Percentiles rank a stretch among this genome's conserved stretches.
phyloP scores from a whole-genome alignment of 2,797 vertebrate genomes.

The Sus cebifrons region DNA sequence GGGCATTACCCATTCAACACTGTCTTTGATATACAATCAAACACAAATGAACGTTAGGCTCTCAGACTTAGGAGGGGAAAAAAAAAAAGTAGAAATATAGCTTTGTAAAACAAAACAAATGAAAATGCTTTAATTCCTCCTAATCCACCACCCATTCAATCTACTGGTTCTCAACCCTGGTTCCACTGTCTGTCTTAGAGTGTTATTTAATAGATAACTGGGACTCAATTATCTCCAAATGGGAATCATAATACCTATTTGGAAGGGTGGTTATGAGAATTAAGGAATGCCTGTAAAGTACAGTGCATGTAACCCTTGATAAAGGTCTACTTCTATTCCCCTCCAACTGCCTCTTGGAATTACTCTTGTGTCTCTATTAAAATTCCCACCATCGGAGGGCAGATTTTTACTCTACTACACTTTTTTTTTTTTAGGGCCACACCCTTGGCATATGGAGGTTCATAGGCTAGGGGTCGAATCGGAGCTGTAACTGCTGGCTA shows the following conservation, averaged over 20 bases:
- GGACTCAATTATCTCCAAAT: constrained; percentile 4
- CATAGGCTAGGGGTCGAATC: too few species aligned
- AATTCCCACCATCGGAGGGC: not conserved
- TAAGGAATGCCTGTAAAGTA: not conserved
- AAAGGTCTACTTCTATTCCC: not conserved
- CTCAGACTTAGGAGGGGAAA: not conserved
- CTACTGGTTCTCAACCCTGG: not conserved
- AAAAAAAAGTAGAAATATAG: not conserved
- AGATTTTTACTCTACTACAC: not conserved
- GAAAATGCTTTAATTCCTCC: not conserved
- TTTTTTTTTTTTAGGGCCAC: too few species aligned
- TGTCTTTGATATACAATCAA: not conserved
- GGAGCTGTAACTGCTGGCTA: too few species aligned
- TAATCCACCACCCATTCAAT: not conserved
- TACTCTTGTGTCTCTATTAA: not conserved
- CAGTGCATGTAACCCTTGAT: not conserved
- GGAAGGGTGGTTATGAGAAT: not conserved
- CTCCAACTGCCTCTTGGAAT: constrained; percentile 24
- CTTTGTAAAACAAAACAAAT: constrained; percentile 15
- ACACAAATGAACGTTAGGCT: not conserved
- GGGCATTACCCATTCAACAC: not conserved
- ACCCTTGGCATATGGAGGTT: too few species aligned
- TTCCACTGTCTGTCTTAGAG: not conserved
- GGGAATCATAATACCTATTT: not conserved
- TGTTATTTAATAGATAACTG: not conserved